Conservation (phyloP, 2,888 invertebrate genomes). For the Acrobasis suavella region DNA sequence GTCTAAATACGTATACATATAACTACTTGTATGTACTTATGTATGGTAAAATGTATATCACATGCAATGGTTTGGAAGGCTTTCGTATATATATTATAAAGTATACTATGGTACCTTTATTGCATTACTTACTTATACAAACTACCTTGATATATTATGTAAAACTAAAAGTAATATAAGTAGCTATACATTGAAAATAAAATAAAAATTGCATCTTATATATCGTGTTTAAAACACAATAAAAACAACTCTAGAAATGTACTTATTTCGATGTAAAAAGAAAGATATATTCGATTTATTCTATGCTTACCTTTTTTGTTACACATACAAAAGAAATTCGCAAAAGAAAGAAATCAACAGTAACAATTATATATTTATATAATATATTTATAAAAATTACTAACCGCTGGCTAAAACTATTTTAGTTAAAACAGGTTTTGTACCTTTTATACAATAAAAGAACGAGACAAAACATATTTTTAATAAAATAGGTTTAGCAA, state of each 20-base stretch:
- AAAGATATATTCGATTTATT: neutral
- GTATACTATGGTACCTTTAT: neutral
- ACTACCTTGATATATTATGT: too few species aligned
- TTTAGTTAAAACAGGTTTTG: too few species aligned
- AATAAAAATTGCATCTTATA: neutral
- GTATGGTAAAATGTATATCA: neutral
- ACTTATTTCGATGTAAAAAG: conserved; percentile 2
- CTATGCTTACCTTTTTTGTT: neutral
- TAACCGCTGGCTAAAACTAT: too few species aligned
- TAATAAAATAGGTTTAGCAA: too few species aligned
- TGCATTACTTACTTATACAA: neutral
- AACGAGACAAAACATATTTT: too few species aligned
- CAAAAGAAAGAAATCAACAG: neutral
- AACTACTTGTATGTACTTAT: neutral
- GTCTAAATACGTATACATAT: neutral
- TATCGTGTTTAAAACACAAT: neutral
- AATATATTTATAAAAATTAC: too few species aligned
- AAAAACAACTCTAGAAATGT: neutral
- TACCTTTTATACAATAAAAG: too few species aligned
- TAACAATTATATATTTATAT: neutral
- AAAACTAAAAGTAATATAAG: neutral
- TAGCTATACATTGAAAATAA: neutral
- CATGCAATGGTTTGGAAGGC: neutral
- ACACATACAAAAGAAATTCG: neutral
- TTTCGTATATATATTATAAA: neutral